Base-by-base conservation (phyloP, 30 jellyfish, hydroid and myxozoan species). In the Mastigias papua region DNA sequence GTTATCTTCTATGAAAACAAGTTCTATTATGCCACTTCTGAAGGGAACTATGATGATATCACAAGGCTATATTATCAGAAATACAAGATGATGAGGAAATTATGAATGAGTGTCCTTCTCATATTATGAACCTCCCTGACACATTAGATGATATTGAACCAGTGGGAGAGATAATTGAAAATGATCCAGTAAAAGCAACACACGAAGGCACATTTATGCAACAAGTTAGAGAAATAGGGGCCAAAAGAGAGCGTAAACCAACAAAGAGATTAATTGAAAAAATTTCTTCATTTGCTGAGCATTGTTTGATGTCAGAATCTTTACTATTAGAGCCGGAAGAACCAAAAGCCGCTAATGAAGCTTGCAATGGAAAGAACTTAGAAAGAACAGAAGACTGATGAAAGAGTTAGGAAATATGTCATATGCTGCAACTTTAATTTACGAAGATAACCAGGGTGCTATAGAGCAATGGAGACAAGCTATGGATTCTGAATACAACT, bases 391-490 rank as follows among this genome's bases (percentile, higher is more conserved):
- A 31, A 62, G 84, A 1, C 26, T 86, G 48, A 65, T 86, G 30
- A 68, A 64, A 19, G 94, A 86, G 60, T 23, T 86, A 31, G 82
- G 89, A 86, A 16, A 48, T 37, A 42, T 33, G 60, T 78, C 32
- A 49, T 15, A 16, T 4, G 88, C 75, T 22, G 81, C 94, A 32
- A 68, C 88, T 42, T 37, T 58, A 57, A 29, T 72, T 9, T 29
- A 27, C 31, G 89, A 86, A 73, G 94, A 86, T 65, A 86, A 86
- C 66, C 94, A 86, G 76, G 82, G 88, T 4, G 94, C 94, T 31
- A 86, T 71, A 48, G 63, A 28, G 22, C 87, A 48, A 68, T 83
- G 89, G 93, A 70, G 42, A 23, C 61, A 48, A 29, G 93, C 89
- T 22, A 69, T 48, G 64, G 31, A 37, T 30, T 37, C 67, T 23